phyloP scores from a whole-genome alignment of 2,888 invertebrate genomes.

The Tribolium freemani region DNA sequence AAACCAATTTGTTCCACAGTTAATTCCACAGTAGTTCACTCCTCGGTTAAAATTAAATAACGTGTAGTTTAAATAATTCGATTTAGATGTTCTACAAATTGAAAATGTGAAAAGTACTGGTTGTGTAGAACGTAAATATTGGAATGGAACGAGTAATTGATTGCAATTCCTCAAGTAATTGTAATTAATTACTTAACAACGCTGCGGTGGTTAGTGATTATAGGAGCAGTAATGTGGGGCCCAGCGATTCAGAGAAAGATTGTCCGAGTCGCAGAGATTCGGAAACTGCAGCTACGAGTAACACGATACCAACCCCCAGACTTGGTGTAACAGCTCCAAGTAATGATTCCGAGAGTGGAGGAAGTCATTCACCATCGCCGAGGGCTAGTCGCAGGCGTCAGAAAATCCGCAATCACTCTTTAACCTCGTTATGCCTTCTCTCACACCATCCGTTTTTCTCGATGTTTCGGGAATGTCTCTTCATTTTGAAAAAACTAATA shows the following conservation, averaged over 20 bases:
- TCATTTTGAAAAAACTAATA: constrained; percentile 94
- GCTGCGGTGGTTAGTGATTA: constrained; percentile 80
- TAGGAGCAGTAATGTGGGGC: constrained; percentile 90
- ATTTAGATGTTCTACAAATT: too few relatives aligned
- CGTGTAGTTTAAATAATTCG: too few relatives aligned
- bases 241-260: constrained; percentile 91
- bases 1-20: too few relatives aligned
- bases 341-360: constrained; percentile 89
- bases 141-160: too few relatives aligned
- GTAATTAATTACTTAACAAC: too few relatives aligned
- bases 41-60: too few relatives aligned
- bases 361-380: constrained; percentile 89
- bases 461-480: constrained; percentile 97
- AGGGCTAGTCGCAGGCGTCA: constrained; percentile 85
- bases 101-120: too few relatives aligned
- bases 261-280: constrained; percentile 82
- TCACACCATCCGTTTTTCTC: constrained; percentile 99
- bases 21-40: too few relatives aligned
- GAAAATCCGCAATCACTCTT: constrained; percentile 90
- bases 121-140: too few relatives aligned
- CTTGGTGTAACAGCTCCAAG: constrained; percentile 77
- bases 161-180: too few relatives aligned
- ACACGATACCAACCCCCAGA: constrained; percentile 70
- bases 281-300: constrained; percentile 68
- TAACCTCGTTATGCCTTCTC: constrained; percentile 96